Evolutionary conservation across 1,140 invertebrate species (phyloP).

Genomic region (Phthorimaea operculella): DNA sequence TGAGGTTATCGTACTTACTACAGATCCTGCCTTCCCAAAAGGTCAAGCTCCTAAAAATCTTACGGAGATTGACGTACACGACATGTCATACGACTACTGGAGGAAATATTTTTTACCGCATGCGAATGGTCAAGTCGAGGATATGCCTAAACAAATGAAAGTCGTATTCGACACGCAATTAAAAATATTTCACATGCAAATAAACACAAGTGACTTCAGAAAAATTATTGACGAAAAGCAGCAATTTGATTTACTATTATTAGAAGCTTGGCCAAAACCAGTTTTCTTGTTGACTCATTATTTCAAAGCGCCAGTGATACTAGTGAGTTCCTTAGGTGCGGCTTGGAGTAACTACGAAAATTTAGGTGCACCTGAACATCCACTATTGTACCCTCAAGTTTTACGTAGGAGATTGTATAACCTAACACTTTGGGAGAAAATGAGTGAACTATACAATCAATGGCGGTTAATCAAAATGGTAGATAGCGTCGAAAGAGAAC

Average conservation of each 20-base stretch:
- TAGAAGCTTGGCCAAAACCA: neutral
- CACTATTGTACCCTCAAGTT: neutral
- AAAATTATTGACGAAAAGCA: neutral
- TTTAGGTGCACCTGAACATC: neutral
- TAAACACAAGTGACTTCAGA: neutral
- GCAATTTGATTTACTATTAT: neutral
- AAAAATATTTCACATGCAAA: neutral
- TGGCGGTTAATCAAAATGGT: neutral
- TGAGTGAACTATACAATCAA: neutral
- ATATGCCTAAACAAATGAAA: neutral
- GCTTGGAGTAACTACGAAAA: neutral
- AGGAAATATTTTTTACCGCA: neutral
- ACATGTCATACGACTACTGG: neutral
- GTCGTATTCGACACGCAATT: neutral
- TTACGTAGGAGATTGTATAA: neutral
- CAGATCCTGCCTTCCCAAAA: neutral
- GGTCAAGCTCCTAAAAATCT: neutral
- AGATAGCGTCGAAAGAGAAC: no score
- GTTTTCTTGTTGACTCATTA: neutral
- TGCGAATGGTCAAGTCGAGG: neutral
- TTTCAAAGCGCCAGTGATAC: neutral
- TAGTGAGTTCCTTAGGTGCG: neutral
- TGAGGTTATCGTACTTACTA: neutral
- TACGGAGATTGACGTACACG: slow-evolving; percentile 1
- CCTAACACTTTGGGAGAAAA: neutral